Evolutionary conservation across 2,113 vertebrate genomes (phyloP).

Genomic region (Varanus komodoensis): DNA sequence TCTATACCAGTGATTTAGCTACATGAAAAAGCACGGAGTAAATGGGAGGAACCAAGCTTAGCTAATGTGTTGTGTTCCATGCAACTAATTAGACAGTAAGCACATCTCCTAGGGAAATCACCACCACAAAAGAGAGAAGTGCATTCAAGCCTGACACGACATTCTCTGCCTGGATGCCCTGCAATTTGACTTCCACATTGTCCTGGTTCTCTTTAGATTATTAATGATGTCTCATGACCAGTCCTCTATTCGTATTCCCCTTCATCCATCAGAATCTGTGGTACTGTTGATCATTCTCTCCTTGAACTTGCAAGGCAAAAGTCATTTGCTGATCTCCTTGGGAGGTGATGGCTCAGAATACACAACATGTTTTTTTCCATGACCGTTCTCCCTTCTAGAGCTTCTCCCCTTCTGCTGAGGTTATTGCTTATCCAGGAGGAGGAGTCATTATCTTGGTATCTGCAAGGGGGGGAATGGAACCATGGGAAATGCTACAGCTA

Average conservation of each 20-base stretch:
- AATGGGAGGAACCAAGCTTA: background rate
- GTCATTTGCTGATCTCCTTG: constrained; percentile 26
- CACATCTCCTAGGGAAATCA: background rate
- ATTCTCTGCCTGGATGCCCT: background rate
- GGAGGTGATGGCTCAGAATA: constrained; percentile 23
- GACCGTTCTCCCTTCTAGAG: background rate
- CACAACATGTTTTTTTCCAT: constrained; percentile 13
- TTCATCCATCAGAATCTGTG: constrained; percentile 8
- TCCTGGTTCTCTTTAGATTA: constrained; percentile 12
- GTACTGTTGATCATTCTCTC: constrained; percentile 2
- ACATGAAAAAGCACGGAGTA: background rate
- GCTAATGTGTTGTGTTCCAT: background rate
- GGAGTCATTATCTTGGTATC: constrained; percentile 16
- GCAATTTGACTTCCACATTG: constrained; percentile 11
- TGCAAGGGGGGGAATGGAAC: background rate
- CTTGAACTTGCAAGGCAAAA: constrained; percentile 33
- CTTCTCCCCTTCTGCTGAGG: constrained; percentile 6
- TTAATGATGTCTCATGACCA: background rate
- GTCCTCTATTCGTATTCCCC: background rate
- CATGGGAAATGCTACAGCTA: background rate
- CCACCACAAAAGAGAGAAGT: background rate
- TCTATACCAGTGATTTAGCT: background rate
- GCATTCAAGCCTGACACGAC: background rate
- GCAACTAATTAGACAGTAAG: background rate
- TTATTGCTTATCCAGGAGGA: constrained; percentile 18